Conservation (phyloP, 2,113 vertebrate genomes). For the Rallus limicola region DNA sequence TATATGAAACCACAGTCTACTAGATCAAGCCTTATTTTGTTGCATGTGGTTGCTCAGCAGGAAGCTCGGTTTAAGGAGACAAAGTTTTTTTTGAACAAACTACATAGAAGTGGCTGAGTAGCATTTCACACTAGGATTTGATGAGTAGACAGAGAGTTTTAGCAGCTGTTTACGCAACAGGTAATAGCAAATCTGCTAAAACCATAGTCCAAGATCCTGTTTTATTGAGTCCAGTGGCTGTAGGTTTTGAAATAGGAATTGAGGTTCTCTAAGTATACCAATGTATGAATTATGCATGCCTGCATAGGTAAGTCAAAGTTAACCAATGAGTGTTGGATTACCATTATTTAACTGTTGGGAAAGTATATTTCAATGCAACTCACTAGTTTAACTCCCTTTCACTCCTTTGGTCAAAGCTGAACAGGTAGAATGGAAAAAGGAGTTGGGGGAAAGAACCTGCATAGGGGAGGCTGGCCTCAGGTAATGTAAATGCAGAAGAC, state of each 20-base stretch:
- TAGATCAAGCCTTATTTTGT: neutral
- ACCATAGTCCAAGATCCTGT: neutral
- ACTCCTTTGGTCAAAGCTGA: neutral
- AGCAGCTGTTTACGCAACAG: neutral
- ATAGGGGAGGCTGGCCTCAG: neutral
- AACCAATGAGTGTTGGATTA: neutral
- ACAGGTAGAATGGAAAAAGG: neutral
- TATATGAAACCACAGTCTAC: neutral
- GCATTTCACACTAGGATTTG: neutral
- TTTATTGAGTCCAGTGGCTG: neutral
- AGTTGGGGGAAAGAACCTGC: too few relatives aligned
- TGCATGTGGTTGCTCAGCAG: neutral
- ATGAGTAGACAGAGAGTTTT: neutral
- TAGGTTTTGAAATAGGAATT: neutral
- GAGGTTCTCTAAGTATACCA: neutral
- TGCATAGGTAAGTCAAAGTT: neutral
- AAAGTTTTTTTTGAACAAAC: neutral
- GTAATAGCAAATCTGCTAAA: neutral
- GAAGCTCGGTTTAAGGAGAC: neutral
- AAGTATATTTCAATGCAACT: neutral
- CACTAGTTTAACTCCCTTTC: neutral
- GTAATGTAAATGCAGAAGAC: neutral
- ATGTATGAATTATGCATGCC: neutral
- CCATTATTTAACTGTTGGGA: neutral
- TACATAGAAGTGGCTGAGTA: neutral